Percentiles rank a stretch among this genome's conserved stretches.
Evolutionary conservation across 2,113 vertebrate genomes (phyloP).

Genomic region (Aramus guarauna): DNA sequence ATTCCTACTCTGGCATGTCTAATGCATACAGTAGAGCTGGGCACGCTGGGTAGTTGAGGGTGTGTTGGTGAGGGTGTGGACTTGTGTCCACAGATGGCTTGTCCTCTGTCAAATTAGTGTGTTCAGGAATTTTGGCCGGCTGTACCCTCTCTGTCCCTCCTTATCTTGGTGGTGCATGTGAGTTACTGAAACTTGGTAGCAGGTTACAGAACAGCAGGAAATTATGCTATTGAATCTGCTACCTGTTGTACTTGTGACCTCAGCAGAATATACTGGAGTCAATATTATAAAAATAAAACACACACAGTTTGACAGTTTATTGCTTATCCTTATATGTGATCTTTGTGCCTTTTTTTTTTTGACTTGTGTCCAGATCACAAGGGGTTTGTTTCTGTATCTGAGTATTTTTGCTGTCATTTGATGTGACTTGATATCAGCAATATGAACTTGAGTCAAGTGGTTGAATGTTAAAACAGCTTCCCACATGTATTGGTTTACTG

Average conservation of each 20-base stretch:
- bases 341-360: not conserved
- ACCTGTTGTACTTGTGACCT: not conserved
- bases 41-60: not conserved
- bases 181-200: not conserved
- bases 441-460: not conserved
- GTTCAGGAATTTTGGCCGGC: not conserved
- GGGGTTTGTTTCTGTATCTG: not conserved
- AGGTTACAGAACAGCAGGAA: not conserved
- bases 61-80: not conserved
- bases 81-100: not conserved
- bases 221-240: not conserved
- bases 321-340: not conserved
- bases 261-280: not conserved
- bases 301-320: not conserved
- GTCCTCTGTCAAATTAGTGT: not conserved
- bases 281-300: not conserved
- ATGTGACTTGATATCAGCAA: not conserved
- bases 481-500: not conserved
- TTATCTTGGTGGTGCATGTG: not conserved
- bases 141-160: not conserved
- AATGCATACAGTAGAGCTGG: fast-evolving
- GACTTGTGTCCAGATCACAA: not conserved
- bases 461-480: conserved; percentile 5
- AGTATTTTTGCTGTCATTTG: not conserved
- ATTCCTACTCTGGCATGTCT: not conserved